Conservation (phyloP, 2,797 vertebrate species). For the Anas bahamensis region DNA sequence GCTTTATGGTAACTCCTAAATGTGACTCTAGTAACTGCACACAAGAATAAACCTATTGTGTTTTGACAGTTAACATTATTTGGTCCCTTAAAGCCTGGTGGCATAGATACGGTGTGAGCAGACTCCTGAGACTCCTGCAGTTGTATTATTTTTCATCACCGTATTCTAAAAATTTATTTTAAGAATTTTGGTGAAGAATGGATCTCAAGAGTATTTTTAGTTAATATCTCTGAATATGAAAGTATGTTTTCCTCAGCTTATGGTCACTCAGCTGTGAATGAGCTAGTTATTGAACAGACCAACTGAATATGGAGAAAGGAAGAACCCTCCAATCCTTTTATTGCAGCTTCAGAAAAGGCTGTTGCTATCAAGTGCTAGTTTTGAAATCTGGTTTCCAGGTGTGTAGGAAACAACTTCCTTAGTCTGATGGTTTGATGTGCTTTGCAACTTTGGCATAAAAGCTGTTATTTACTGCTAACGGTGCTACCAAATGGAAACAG, state of each 20-base stretch:
- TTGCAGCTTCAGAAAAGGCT: background rate
- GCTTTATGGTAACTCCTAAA: background rate
- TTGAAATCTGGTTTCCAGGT: background rate
- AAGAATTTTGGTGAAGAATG: background rate
- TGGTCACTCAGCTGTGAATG: background rate
- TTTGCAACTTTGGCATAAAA: background rate
- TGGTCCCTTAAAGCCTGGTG: background rate
- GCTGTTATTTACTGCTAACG: background rate
- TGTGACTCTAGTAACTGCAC: background rate
- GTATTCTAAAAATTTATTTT: background rate
- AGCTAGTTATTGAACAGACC: background rate
- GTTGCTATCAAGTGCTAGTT: background rate
- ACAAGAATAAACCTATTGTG: background rate
- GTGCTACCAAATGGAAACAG: background rate
- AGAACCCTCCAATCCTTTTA: background rate
- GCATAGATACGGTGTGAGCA: background rate
- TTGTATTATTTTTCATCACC: background rate
- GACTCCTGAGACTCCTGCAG: background rate
- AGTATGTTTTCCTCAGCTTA: background rate
- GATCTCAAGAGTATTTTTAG: background rate
- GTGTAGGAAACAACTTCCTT: background rate
- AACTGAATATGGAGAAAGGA: background rate
- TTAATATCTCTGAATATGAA: background rate
- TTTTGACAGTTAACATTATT: background rate
- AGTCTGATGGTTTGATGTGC: background rate